Conservation (phyloP, 2,113 vertebrate genomes). For the Heterochromis multidens region DNA sequence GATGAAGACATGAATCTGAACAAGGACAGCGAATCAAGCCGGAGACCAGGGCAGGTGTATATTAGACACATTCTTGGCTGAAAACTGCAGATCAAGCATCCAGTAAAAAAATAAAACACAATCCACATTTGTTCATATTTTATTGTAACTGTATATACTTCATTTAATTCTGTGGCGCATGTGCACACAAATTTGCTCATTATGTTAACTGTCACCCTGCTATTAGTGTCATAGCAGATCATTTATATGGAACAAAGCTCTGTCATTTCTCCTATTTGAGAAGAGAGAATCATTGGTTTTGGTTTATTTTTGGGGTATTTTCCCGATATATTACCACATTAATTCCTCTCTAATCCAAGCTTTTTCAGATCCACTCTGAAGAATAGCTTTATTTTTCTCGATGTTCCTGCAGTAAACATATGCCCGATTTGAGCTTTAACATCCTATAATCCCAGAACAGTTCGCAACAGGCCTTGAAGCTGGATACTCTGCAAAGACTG, state of each 20-base stretch:
- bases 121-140: background rate
- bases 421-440: background rate
- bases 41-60: background rate
- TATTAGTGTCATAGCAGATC: background rate
- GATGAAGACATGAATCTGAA: slow-evolving; percentile 48
- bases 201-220: background rate
- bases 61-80: background rate
- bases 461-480: background rate
- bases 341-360: background rate
- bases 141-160: background rate
- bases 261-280: background rate
- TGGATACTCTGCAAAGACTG: background rate
- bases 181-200: background rate
- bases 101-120: background rate
- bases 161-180: background rate
- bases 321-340: background rate
- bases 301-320: background rate
- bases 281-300: background rate
- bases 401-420: background rate
- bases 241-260: background rate
- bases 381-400: background rate
- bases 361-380: background rate
- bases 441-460: background rate
- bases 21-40: background rate
- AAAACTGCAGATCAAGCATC: background rate